These are phyloP conservation scores for Tenualosa ilisha DNA, from an alignment of 2,797 vertebrate species.

Conservation along the genomic window DNA sequence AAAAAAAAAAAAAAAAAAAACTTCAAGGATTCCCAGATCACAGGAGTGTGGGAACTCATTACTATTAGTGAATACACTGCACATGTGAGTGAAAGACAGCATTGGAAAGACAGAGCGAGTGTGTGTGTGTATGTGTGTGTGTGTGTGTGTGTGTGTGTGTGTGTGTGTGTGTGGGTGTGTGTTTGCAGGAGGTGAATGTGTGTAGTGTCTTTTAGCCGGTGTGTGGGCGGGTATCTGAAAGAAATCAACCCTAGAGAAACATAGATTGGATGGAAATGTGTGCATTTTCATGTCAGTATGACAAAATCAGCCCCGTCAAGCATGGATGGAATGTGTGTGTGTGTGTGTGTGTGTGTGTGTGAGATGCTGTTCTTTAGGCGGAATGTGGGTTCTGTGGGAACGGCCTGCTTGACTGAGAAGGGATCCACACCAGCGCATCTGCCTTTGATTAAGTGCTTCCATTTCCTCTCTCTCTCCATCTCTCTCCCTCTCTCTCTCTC, in stretches of 20 bases:
- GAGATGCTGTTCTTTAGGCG: not conserved
- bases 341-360: not conserved
- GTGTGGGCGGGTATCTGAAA: not conserved
- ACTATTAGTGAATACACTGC: not conserved
- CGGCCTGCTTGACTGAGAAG: not conserved
- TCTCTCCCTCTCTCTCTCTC: not conserved
- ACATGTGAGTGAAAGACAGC: not conserved
- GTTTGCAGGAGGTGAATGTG: not conserved
- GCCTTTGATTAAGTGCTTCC: constrained; percentile 36
- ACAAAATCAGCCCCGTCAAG: not conserved
- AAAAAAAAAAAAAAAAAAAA: not conserved
- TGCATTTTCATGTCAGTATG: not conserved
- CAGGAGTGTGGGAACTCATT: not conserved
- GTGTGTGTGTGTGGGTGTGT: not conserved
- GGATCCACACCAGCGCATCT: constrained; percentile 18
- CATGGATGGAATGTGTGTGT: not conserved
- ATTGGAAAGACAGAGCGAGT: too few relatives aligned
- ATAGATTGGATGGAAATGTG: not conserved
- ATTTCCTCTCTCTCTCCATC: constrained; percentile 21
- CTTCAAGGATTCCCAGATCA: not conserved
- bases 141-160: not conserved
- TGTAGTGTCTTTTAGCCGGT: not conserved
- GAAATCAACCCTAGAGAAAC: not conserved
- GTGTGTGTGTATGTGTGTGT: not conserved
- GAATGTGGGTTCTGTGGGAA: not conserved